Conservation (phyloP, 1,140 invertebrate genomes). For the Drosophila nebulosa region DNA sequence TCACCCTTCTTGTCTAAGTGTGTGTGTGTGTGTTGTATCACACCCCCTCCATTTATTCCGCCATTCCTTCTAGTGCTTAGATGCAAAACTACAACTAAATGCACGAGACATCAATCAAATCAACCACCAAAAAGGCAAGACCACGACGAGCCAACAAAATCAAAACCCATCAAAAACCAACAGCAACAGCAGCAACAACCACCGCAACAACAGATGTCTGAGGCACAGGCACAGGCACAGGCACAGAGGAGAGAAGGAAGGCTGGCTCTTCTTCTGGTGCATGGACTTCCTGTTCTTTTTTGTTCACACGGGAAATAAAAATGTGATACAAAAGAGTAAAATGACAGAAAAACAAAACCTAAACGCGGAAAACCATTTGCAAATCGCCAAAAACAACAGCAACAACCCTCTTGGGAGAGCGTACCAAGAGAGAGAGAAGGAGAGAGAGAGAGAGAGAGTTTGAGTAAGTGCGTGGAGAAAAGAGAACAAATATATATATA, state of each 20-base stretch:
- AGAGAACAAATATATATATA: conserved; percentile 17
- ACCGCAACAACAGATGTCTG: conserved; percentile 2
- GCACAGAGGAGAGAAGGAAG: too few species aligned
- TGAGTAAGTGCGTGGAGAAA: background rate
- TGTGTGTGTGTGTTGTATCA: background rate
- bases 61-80: background rate
- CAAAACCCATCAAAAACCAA: conserved; percentile 3
- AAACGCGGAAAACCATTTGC: conserved; percentile 78
- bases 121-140: background rate
- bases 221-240: too few species aligned
- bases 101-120: background rate
- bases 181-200: background rate
- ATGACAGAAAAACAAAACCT: conserved; percentile 71
- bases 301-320: conserved; percentile 78
- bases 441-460: conserved; percentile 8
- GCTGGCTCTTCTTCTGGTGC: background rate
- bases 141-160: background rate
- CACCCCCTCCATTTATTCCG: background rate
- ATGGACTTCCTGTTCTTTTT: conserved; percentile 13
- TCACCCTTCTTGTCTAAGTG: background rate
- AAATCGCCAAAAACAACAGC: conserved; percentile 53
- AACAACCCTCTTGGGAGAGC: conserved; percentile 35
- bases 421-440: conserved; percentile 3
- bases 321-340: conserved; percentile 69
- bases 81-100: background rate